These are phyloP conservation scores for Ctenicera cuprea DNA, from an alignment of 2,888 invertebrate species.

Conservation along the genomic window DNA sequence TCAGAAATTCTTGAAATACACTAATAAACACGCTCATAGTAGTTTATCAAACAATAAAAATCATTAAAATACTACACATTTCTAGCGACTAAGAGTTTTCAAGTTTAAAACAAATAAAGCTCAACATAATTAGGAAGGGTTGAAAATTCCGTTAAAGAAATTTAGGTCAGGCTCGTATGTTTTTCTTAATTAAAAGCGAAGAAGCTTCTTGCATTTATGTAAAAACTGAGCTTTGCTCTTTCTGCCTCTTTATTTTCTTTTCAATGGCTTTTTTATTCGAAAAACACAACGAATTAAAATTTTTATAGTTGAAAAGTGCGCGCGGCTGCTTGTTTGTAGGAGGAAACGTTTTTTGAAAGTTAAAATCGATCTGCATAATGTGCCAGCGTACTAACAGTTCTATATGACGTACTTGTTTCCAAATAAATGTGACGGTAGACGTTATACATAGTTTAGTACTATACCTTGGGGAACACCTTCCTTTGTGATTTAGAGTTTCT, in stretches of 20 bases:
- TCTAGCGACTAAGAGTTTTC: conserved; percentile 27
- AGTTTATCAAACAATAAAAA: not conserved
- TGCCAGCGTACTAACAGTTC: not conserved
- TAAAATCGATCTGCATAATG: not conserved
- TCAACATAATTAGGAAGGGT: conserved; percentile 44
- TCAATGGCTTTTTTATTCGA: conserved; percentile 7
- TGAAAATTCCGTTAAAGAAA: conserved; percentile 43
- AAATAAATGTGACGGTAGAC: not conserved
- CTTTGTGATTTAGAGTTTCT: not conserved
- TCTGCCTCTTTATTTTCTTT: conserved; percentile 12
- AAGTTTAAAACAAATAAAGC: conserved; percentile 43
- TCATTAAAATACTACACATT: not conserved
- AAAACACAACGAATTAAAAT: conserved; percentile 24
- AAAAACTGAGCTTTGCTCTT: conserved; percentile 38
- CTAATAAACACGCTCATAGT: too few species aligned
- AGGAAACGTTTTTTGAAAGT: not conserved
- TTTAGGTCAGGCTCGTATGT: conserved; percentile 47
- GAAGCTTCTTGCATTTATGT: conserved; percentile 38
- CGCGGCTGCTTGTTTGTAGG: not conserved
- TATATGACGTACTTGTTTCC: not conserved
- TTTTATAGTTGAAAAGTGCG: conserved; percentile 7
- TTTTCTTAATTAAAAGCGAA: conserved; percentile 48
- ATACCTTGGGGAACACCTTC: not conserved
- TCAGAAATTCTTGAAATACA: too few species aligned
- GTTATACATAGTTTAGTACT: not conserved